Conservation (phyloP, 1,140 invertebrate species). For the Chrysomallon squamiferum region DNA sequence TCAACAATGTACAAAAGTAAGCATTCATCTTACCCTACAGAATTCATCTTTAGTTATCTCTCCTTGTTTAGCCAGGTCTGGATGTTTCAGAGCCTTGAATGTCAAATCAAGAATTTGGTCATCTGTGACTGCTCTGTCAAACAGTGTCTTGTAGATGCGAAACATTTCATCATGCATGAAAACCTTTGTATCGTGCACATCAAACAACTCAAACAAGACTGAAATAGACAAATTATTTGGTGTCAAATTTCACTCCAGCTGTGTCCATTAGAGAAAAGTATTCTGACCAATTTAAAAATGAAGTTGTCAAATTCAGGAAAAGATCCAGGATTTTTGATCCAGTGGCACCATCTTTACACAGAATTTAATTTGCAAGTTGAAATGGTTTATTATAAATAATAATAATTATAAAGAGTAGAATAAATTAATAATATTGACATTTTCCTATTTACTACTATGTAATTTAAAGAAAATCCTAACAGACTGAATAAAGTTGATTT, state of each 20-base stretch:
- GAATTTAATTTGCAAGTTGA: no score
- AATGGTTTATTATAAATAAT: no score
- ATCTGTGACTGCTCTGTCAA: conserved; percentile 34
- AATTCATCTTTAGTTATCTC: conserved; percentile 42
- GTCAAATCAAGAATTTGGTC: conserved; percentile 47
- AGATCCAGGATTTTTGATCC: neutral
- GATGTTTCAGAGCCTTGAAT: conserved; percentile 31
- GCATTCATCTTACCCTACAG: conserved; percentile 25
- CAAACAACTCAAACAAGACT: conserved; percentile 46
- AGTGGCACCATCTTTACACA: neutral
- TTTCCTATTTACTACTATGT: no score
- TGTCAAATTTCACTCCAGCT: neutral
- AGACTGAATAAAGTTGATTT: no score
- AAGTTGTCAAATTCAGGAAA: neutral
- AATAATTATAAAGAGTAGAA: no score
- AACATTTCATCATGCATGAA: conserved; percentile 48
- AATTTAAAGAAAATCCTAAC: no score
- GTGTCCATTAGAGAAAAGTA: neutral
- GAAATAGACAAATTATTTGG: conserved; percentile 16
- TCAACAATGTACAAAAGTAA: no score
- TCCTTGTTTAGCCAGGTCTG: conserved; percentile 34
- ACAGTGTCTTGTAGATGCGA: conserved; percentile 38
- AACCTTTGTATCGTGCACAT: conserved; percentile 30
- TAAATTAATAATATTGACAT: no score
- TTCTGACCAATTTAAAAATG: neutral